phyloP scores from a whole-genome alignment of 2,113 vertebrate species.

The Felis catus region DNA sequence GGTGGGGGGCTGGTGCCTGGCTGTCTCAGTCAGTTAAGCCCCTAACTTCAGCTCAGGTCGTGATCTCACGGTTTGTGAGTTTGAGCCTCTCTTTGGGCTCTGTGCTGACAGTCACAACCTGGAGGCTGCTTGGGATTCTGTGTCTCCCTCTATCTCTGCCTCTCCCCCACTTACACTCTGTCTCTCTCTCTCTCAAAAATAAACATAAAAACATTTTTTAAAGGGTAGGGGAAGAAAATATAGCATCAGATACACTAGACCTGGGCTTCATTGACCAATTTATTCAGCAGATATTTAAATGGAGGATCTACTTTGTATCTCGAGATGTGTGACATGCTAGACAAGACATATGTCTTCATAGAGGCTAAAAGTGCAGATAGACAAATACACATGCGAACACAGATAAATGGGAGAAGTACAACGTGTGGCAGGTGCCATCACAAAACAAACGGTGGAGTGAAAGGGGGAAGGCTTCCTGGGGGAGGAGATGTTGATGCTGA shows the following conservation, averaged over 20 bases:
- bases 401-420: not conserved
- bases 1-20: fast-evolving
- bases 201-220: not conserved
- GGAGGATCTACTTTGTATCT: not conserved
- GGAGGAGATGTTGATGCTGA: not conserved
- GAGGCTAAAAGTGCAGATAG: not conserved
- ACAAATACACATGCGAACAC: not conserved
- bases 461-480: not conserved
- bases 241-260: not conserved
- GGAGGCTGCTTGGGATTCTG: too few relatives aligned
- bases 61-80: too few relatives aligned
- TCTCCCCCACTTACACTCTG: too few relatives aligned
- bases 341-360: not conserved
- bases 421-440: not conserved
- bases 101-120: too few relatives aligned
- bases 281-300: not conserved
- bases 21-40: too few relatives aligned
- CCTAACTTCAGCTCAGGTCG: too few relatives aligned
- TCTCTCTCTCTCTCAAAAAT: too few relatives aligned
- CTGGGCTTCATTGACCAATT: not conserved
- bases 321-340: not conserved
- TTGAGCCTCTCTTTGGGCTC: too few relatives aligned
- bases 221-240: not conserved
- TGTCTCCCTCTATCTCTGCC: too few relatives aligned
- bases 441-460: not conserved